Conservation (phyloP, 1,140 invertebrate genomes). For the Pinna nobilis region DNA sequence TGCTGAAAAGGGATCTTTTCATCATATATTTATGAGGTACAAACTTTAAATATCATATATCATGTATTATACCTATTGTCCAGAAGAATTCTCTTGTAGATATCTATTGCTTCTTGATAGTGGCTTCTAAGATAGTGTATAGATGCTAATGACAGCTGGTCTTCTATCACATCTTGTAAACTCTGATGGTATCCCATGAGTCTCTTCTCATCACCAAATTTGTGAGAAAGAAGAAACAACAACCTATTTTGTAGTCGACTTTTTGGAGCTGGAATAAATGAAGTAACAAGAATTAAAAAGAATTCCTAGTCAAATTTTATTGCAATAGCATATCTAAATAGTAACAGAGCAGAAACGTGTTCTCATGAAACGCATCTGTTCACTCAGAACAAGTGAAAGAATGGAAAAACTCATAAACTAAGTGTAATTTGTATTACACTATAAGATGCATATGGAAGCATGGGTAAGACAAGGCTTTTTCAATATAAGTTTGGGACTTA, state of each 20-base stretch:
- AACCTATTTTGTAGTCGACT: conserved; percentile 82
- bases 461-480: too few relatives aligned
- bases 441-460: too few relatives aligned
- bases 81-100: conserved; percentile 95
- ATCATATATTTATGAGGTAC: too few relatives aligned
- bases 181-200: conserved; percentile 88
- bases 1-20: too few relatives aligned
- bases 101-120: conserved; percentile 99
- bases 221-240: conserved; percentile 95
- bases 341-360: too few relatives aligned
- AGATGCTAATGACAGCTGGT: conserved; percentile 96
- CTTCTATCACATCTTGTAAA: conserved; percentile 91
- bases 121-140: conserved; percentile 97
- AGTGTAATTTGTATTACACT: too few relatives aligned
- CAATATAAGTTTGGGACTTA: too few relatives aligned
- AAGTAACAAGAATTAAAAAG: background rate
- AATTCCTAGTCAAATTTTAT: background rate
- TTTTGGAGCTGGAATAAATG: conserved; percentile 69
- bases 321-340: too few relatives aligned
- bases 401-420: too few relatives aligned
- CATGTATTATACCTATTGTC: conserved; percentile 96
- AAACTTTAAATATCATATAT: too few relatives aligned
- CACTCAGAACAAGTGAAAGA: too few relatives aligned
- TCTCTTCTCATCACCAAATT: conserved; percentile 90
- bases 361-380: too few relatives aligned